Conservation (phyloP, 2,888 invertebrate species). For the Poecilobothrus nobilitatus region DNA sequence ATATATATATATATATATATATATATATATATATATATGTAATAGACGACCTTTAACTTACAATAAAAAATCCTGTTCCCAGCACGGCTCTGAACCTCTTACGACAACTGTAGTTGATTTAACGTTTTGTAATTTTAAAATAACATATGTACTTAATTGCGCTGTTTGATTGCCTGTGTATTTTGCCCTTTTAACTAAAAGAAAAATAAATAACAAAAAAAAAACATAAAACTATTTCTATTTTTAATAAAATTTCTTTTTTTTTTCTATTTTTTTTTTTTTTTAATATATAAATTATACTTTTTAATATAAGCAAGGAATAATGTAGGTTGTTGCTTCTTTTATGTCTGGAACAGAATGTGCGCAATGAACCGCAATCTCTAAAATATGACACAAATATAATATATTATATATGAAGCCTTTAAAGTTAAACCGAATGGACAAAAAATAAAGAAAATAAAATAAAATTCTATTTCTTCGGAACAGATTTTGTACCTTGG, state of each 20-base stretch:
- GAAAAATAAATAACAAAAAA: slow-evolving; percentile 11
- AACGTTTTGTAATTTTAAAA: slow-evolving; percentile 93
- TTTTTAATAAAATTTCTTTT: too few species aligned
- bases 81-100: slow-evolving; percentile 90
- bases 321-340: too few species aligned
- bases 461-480: too few species aligned
- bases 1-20: background rate
- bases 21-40: background rate
- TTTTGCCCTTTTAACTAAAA: slow-evolving; percentile 75
- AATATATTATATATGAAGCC: too few species aligned
- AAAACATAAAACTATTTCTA: slow-evolving; percentile 7
- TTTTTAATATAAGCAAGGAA: too few species aligned
- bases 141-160: slow-evolving; percentile 94
- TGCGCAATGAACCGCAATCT: too few species aligned
- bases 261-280: too few species aligned
- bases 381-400: too few species aligned
- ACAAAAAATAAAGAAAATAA: too few species aligned
- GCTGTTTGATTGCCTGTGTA: slow-evolving; percentile 76
- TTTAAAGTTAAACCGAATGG: too few species aligned
- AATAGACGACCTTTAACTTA: slow-evolving; percentile 69
- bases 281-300: slow-evolving; percentile 8
- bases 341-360: too few species aligned
- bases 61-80: slow-evolving; percentile 99
- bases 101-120: slow-evolving; percentile 96
- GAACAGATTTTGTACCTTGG: too few species aligned